Percentiles rank a stretch among this genome's conserved stretches.
These are phyloP conservation scores for cattle (Bos taurus) DNA, from an alignment of 2,113 vertebrate species.

Conservation along the genomic window DNA sequence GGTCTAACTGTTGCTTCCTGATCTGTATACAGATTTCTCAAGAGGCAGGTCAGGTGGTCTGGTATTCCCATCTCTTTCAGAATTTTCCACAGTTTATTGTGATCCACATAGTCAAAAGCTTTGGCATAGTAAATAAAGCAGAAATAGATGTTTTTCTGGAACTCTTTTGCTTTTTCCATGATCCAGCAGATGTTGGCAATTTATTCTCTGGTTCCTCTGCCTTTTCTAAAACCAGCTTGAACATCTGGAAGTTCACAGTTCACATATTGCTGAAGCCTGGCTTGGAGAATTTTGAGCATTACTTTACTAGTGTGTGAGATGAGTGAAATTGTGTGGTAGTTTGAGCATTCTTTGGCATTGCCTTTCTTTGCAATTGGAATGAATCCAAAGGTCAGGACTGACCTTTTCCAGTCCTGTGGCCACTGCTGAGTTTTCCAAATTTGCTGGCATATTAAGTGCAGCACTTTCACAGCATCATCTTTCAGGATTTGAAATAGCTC, in stretches of 20 bases:
- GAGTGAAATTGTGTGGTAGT: fast-evolving
- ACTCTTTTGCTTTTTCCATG: fast-evolving
- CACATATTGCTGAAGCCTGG: background rate
- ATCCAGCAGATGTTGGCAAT: background rate
- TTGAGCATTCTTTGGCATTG: background rate
- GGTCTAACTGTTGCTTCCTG: background rate
- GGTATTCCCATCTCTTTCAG: background rate
- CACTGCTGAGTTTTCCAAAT: background rate
- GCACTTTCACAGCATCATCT: background rate
- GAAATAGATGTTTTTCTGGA: background rate
- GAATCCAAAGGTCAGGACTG: background rate
- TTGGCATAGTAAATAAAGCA: background rate
- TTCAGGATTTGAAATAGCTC: background rate
- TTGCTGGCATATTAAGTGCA: background rate
- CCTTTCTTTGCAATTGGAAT: background rate
- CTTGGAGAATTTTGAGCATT: background rate
- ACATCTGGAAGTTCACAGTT: background rate
- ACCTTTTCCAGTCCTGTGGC: background rate
- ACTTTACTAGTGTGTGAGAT: background rate
- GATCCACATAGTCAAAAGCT: background rate
- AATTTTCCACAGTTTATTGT: background rate
- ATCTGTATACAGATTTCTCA: background rate
- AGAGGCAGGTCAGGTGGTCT: background rate
- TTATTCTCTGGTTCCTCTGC: too few species aligned
- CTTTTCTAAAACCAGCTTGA: background rate